Conservation (phyloP, 1,140 invertebrate genomes). For the Heliothis virescens region DNA sequence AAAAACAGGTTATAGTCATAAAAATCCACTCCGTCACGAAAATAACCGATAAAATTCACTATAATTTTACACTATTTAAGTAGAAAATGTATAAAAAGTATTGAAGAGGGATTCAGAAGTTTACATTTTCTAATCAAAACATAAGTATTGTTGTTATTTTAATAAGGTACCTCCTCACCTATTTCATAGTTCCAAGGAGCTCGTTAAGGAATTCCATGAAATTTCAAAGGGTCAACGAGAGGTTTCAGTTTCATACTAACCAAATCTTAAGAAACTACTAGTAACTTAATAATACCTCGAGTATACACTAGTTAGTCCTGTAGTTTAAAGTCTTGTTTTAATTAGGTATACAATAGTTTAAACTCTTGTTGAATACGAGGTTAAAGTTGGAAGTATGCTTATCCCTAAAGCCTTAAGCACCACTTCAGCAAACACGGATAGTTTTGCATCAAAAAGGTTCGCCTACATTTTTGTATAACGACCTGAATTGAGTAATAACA, state of each 20-base stretch:
- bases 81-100: no score
- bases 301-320: background rate
- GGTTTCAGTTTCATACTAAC: background rate
- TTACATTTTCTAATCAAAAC: no score
- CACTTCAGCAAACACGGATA: background rate
- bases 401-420: background rate
- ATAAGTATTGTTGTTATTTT: no score
- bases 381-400: background rate
- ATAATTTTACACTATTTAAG: no score
- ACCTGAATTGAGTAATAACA: background rate
- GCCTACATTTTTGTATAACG: background rate
- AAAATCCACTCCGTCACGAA: no score
- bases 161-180: background rate
- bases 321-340: background rate
- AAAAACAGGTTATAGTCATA: no score
- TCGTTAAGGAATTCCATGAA: background rate
- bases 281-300: background rate
- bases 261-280: background rate
- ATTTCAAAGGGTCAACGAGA: background rate
- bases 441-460: background rate
- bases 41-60: no score
- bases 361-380: background rate
- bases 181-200: background rate
- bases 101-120: no score
- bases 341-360: background rate